Evolutionary conservation across 2,888 invertebrate species (phyloP), one percentile per base, ranked within the genome.

Genomic region (Amphipyra berbera): DNA sequence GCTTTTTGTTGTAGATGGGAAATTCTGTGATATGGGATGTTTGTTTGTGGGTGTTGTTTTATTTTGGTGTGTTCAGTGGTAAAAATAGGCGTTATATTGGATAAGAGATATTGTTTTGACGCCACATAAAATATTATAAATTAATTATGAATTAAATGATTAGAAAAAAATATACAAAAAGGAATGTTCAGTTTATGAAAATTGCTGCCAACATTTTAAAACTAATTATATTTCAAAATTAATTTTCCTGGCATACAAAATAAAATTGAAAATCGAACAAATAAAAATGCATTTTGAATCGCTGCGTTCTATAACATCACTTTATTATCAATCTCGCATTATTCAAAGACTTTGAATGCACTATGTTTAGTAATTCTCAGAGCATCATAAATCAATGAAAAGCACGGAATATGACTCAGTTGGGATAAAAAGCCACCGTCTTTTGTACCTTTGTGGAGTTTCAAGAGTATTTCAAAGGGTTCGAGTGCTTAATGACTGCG

Each of bases 401-500:
- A 73, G 68, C 73, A 44, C 61, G 67, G 71, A 69, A 68, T 73
- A 73, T 82, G 82, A 83, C 75, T 81, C 83, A 82, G 76, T 58
- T 81, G 82, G 80, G 73, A 78, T 74, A 83, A 83, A 81, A 82
- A 84, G 85, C 85, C 85, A 83, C 85, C 82, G 84, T 85, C 86
- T 81, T 85, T 87, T 86, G 82, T 84, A 27, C 65, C 67, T 76
- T 75, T 81, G 78, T 79, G 49, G 45, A 68, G 75, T 58, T 77
- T 81, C 74, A 69, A 81, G 77, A 67, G 79, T 45, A 58, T 68
- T 68, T 82, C 76, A 87, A 90, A 90, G 92, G 90, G 87, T 90
- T 88, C 71, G 81, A 89, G 90, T 79, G 78, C 81, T 83, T 91
- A 90, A 90, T 90, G 88, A 90, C 85, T 67, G 65, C 72, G 62